A percentile compares a stretch with the other conserved stretches of the same genome.
Evolutionary conservation across 2,113 vertebrate genomes (phyloP).

Genomic region (Aegypius monachus): DNA sequence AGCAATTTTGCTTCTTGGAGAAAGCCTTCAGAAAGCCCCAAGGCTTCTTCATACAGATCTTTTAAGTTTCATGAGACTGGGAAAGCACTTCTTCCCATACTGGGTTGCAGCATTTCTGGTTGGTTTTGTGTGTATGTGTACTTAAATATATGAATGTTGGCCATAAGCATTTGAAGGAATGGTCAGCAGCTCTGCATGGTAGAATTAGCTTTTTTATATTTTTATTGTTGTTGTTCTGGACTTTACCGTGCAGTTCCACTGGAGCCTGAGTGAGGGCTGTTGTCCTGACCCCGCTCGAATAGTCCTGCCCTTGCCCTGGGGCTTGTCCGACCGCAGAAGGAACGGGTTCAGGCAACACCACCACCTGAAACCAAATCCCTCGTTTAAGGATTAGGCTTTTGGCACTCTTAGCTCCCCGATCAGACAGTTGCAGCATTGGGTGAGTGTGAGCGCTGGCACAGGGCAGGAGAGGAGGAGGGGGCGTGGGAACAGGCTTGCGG

Average conservation of each 20-base stretch:
- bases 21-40: background rate
- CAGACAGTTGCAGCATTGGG: accelerated
- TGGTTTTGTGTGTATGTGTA: background rate
- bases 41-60: background rate
- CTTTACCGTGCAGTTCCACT: background rate
- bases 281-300: accelerated
- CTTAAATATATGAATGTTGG: background rate
- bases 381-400: accelerated
- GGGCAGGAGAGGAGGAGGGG: background rate
- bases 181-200: background rate
- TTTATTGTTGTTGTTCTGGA: background rate
- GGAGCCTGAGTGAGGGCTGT: background rate
- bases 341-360: background rate
- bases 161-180: background rate
- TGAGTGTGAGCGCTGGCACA: accelerated
- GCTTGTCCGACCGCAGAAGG: background rate
- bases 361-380: background rate
- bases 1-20: background rate
- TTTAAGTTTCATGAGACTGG: background rate
- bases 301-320: background rate
- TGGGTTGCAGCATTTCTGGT: background rate
- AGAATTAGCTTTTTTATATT: background rate
- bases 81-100: background rate
- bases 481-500: accelerated
- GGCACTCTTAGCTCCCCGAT: background rate